Conservation (phyloP, 1,140 invertebrate genomes). For the Grapholita molesta region DNA sequence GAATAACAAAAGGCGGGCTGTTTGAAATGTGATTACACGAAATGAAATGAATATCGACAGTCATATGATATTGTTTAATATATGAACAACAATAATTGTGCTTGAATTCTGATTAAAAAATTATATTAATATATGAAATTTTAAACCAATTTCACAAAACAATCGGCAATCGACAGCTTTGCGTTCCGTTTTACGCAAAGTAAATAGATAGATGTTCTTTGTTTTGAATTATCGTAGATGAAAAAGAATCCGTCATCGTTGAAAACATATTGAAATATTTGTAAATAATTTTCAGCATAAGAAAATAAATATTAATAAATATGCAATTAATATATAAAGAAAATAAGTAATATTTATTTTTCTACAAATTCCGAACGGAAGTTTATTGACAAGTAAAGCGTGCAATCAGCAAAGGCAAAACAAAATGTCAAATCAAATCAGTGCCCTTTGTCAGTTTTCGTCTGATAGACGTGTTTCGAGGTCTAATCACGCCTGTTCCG, state of each 20-base stretch:
- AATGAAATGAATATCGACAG: neutral
- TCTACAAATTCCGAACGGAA: neutral
- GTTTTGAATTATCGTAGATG: neutral
- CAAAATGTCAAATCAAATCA: neutral
- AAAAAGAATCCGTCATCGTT: too few relatives aligned
- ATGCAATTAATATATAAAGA: too few relatives aligned
- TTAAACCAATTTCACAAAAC: neutral
- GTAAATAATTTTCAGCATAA: too few relatives aligned
- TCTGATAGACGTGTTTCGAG: neutral
- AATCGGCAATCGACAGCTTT: neutral
- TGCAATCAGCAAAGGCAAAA: neutral
- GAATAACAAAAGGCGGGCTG: conserved; percentile 50
- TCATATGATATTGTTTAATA: neutral
- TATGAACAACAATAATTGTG: neutral
- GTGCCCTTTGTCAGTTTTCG: neutral
- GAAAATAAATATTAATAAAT: too few relatives aligned
- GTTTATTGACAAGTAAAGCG: neutral
- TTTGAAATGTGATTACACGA: conserved; percentile 37
- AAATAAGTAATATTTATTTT: neutral
- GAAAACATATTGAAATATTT: too few relatives aligned
- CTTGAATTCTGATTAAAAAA: neutral
- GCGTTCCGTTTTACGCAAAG: neutral
- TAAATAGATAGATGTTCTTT: neutral
- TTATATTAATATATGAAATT: neutral
- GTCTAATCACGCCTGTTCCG: neutral